Conservation (phyloP, 2,888 invertebrate genomes). For the Cylindroiulus punctatus region DNA sequence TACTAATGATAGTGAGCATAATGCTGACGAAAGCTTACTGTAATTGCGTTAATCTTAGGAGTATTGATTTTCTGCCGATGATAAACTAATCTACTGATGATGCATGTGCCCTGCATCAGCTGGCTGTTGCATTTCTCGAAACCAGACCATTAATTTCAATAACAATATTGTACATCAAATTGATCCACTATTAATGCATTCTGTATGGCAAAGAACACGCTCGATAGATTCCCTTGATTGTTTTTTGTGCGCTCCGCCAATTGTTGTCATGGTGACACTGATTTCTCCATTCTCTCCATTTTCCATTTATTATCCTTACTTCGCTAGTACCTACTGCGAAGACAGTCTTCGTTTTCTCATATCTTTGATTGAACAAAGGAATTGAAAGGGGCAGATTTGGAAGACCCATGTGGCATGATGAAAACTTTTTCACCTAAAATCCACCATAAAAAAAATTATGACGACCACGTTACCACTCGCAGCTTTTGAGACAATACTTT, state of each 20-base stretch:
- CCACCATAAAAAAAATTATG: background rate
- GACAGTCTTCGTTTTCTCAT: background rate
- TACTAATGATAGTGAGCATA: slow-evolving; percentile 6
- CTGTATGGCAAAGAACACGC: slow-evolving; percentile 23
- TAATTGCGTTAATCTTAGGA: slow-evolving; percentile 13
- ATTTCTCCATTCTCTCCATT: slow-evolving; percentile 34
- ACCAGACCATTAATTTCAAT: slow-evolving; percentile 45
- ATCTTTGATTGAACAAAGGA: slow-evolving; percentile 9
- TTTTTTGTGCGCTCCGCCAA: slow-evolving; percentile 31
- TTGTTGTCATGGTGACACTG: slow-evolving; percentile 47
- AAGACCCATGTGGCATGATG: background rate
- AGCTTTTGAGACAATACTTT: background rate
- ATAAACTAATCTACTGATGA: slow-evolving; percentile 39
- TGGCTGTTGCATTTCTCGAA: slow-evolving; percentile 39
- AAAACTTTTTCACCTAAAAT: background rate
- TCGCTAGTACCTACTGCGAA: background rate
- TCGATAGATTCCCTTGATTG: slow-evolving; percentile 42
- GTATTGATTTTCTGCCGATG: slow-evolving; percentile 35
- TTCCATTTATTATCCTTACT: slow-evolving; percentile 37
- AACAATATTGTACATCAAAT: slow-evolving; percentile 36
- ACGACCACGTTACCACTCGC: background rate
- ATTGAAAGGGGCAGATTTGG: background rate
- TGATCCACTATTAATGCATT: slow-evolving; percentile 39
- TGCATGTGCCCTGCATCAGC: slow-evolving; percentile 18
- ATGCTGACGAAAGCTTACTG: background rate